Evolutionary conservation across 2,797 vertebrate species (phyloP).

Genomic region (Xenopus petersii): DNA sequence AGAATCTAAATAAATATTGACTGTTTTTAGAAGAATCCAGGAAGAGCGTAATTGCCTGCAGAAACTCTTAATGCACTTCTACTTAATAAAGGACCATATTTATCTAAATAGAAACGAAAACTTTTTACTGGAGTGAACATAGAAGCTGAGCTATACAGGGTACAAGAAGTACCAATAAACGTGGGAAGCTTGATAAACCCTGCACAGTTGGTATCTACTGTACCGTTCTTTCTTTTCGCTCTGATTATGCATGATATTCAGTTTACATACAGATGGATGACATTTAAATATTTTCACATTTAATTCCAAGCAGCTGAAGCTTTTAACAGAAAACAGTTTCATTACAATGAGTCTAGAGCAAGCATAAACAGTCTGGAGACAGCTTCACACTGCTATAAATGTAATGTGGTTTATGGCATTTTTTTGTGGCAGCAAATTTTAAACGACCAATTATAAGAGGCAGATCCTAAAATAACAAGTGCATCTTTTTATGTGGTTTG

Average conservation of each 20-base stretch:
- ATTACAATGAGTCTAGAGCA: slow-evolving; percentile 5
- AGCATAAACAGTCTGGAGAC: slow-evolving; percentile 9
- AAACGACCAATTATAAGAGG: slow-evolving; percentile 21
- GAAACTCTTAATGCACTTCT: too few species aligned
- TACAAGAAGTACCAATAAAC: not conserved
- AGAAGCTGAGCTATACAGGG: not conserved
- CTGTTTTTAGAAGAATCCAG: too few species aligned
- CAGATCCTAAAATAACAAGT: slow-evolving; percentile 17
- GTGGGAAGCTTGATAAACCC: too few species aligned
- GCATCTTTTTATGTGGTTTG: slow-evolving; percentile 23
- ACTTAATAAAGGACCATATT: too few species aligned
- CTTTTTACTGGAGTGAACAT: not conserved
- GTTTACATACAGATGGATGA: not conserved
- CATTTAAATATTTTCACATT: slow-evolving; percentile 15
- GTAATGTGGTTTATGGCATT: slow-evolving; percentile 11
- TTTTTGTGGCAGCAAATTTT: slow-evolving; percentile 9
- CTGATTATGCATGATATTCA: not conserved
- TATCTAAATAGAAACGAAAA: not conserved
- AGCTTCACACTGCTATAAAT: slow-evolving; percentile 16
- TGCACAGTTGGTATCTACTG: not conserved
- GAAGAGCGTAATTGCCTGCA: too few species aligned
- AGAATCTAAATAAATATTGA: too few species aligned
- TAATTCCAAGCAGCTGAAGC: slow-evolving; percentile 9
- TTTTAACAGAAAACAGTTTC: slow-evolving; percentile 22
- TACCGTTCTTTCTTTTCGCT: not conserved